These are phyloP conservation scores for Ashinkailepas kermadecensis DNA, from an alignment of 2,888 invertebrate genomes.

Conservation along the genomic window DNA sequence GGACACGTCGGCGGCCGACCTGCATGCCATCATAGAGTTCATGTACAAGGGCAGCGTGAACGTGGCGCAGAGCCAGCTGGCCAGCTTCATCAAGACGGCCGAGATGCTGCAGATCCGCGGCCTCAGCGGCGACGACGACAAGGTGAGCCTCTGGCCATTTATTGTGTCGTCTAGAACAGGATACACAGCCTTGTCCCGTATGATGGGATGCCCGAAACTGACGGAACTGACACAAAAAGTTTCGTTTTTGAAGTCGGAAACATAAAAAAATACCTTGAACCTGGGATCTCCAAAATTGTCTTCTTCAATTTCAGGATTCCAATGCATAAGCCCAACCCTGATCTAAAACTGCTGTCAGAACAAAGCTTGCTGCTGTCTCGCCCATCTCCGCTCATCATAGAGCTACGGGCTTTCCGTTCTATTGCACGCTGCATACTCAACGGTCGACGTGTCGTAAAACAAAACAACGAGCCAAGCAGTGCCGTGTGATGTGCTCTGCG, in stretches of 20 bases:
- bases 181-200: not conserved
- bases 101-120: slow-evolving; percentile 35
- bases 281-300: too few species aligned
- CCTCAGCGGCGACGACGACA: slow-evolving; percentile 24
- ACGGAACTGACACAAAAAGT: not conserved
- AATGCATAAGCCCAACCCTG: too few species aligned
- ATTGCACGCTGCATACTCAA: too few species aligned
- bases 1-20: slow-evolving; percentile 33
- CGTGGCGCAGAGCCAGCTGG: slow-evolving; percentile 34
- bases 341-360: too few species aligned
- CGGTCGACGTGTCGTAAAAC: too few species aligned
- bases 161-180: not conserved
- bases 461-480: too few species aligned
- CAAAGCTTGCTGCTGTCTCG: too few species aligned
- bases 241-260: not conserved
- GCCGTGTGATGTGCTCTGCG: too few species aligned
- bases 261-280: not conserved
- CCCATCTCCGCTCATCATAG: too few species aligned
- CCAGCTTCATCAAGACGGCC: slow-evolving; percentile 33
- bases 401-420: too few species aligned
- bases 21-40: slow-evolving; percentile 34
- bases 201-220: not conserved
- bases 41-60: slow-evolving; percentile 36
- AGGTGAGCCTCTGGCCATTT: not conserved
- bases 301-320: too few species aligned